Evolutionary conservation across 2,797 vertebrate genomes (phyloP), one percentile per base, ranked within the genome.

Genomic region (Sebastiscus tertius): DNA sequence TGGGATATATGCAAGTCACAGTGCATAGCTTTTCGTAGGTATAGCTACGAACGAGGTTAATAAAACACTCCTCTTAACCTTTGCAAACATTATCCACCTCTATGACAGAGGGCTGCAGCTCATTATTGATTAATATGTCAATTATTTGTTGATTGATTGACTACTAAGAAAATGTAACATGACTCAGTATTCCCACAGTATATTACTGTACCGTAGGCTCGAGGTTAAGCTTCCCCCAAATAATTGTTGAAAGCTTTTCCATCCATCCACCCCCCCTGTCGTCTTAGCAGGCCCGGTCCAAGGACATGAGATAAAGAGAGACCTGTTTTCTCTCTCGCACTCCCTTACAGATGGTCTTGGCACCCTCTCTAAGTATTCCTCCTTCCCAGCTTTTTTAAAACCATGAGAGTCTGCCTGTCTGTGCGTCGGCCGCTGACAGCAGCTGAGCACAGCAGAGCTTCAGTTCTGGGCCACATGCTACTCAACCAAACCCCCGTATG

Each of bases 281-380:
- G 34, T 71, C 42, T 82, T 61, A 73, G 71, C 72, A 33, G 63
- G 27, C 77, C 36, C 33, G 59, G 12, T 73, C 78, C 84, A 84
- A 82, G 73, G 74, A 86, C 81, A 67, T 1, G 71, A 84, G 86
- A 92, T 88, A 89, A 91, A 89, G 82, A 75, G 31, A 72, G 84
- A 82, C 75, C 86, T 89, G 92, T 93, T 90, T 88, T 84, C 80
- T 33, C 24, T 74, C 72, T 24, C 73, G 4, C 82, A 5, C 75
- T 69, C 84, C 68, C 74, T 65, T 81, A 46, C 87, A 81, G 84
- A 87, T 88, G 85, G 80, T 85, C 81, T 91, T 92, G 93, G 89
- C 91, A 80, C 64, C 63, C 77, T 72, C 72, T 69, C n/a, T 66
- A 72, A 80, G 79, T 84, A 52, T 75, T 80, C 73, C 77, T 86